Evolutionary conservation across 2,888 invertebrate genomes (phyloP), one percentile per base, ranked within the genome.

Genomic region (Pogonocherus hispidulus): DNA sequence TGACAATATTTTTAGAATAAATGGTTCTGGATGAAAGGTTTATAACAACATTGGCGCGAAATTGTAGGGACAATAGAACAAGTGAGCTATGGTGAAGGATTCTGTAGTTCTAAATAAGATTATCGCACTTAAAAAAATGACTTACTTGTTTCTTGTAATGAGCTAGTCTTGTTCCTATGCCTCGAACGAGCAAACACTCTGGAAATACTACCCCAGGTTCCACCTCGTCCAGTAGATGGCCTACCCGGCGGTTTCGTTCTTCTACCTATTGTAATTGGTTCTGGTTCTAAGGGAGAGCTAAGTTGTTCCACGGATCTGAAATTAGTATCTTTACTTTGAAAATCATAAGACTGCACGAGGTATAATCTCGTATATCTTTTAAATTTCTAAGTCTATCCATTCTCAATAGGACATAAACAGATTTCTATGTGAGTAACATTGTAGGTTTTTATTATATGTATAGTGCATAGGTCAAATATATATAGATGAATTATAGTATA

Each of bases 201-300:
- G 0, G 95, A 95, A 84, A 96, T 96, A 79, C 95, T 95, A 60
- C 96, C 96, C 96, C 96, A 96, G 0, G 94, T 93, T 18, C 93
- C 92, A 14, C 94, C 94, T 1, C 94, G 89, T 0, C 91, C 91
- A 52, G 87, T 67, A 82, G 87, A 23, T 83, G 85, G 66, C 84
- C 88, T 32, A 60, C 77, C 81, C 6, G 82, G 79, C 57, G 81
- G 83, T 76, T 85, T 85, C 62, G 73, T 76, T 70, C 85, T 74
- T 73, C 84, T 80, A 27, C 83, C 82, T 52, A 90, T 83, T 18
- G 89, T 84, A 0, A 91, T 89, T 60, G 86, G 86, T 78, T 84
- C 82, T 8, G 91, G 89, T 78, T 93, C 93, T 65, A 93, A 89
- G 0, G 94, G 93, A 67, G 93, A 93, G 78, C 92, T 93, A 59